Conservation (phyloP, 1,140 invertebrate species). For the Wiebesia pumilae region DNA sequence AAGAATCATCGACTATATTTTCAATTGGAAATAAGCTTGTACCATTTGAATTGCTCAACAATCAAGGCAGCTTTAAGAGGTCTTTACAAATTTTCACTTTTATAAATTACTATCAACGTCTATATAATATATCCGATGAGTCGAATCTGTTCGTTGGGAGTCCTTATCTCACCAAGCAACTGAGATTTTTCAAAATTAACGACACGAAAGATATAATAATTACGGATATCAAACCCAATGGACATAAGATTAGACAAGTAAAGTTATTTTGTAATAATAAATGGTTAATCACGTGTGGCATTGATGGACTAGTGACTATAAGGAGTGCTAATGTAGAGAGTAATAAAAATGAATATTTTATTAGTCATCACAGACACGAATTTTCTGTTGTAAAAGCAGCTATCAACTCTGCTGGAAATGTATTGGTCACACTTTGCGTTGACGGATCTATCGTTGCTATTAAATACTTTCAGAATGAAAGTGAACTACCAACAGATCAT, state of each 20-base stretch:
- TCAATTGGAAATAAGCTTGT: slow-evolving; percentile 54
- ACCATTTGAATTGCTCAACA: slow-evolving; percentile 53
- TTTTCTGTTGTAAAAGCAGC: slow-evolving; percentile 61
- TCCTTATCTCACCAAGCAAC: slow-evolving; percentile 60
- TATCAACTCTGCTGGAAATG: slow-evolving; percentile 53
- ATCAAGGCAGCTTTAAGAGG: slow-evolving; percentile 35
- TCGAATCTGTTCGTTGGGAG: slow-evolving; percentile 55
- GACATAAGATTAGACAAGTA: slow-evolving; percentile 61
- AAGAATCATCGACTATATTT: slow-evolving; percentile 9
- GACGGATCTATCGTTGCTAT: slow-evolving; percentile 65
- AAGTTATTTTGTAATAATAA: slow-evolving; percentile 57
- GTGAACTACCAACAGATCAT: not conserved
- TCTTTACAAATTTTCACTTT: slow-evolving; percentile 34
- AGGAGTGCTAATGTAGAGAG: slow-evolving; percentile 45
- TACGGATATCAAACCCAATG: slow-evolving; percentile 30
- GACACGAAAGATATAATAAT: slow-evolving; percentile 51
- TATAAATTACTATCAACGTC: slow-evolving; percentile 49
- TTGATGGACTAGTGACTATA: slow-evolving; percentile 63
- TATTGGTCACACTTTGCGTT: slow-evolving; percentile 60
- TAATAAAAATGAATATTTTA: slow-evolving; percentile 39
- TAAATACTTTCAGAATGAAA: slow-evolving; percentile 18
- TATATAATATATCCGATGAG: slow-evolving; percentile 55
- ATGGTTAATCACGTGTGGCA: slow-evolving; percentile 61
- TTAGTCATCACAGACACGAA: slow-evolving; percentile 63
- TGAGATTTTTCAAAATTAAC: slow-evolving; percentile 57